phyloP scores from a whole-genome alignment of 2,888 invertebrate species.

The Rhopalosiphum nymphaeae region DNA sequence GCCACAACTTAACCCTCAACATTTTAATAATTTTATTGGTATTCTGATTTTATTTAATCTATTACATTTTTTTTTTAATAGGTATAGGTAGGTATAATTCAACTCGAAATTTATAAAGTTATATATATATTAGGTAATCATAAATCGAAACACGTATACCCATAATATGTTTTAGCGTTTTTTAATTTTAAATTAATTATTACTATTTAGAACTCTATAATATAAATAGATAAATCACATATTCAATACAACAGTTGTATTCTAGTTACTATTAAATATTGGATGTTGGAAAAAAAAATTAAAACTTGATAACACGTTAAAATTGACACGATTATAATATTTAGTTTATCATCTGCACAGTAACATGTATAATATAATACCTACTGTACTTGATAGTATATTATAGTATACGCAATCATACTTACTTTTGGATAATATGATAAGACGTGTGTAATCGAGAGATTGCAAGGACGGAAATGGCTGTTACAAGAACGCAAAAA shows the following conservation, averaged over 20 bases:
- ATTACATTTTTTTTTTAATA: neutral
- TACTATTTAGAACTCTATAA: neutral
- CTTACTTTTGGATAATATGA: neutral
- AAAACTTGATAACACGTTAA: neutral
- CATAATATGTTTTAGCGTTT: neutral
- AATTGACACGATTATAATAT: neutral
- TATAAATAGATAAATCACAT: neutral
- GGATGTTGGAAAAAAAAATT: neutral
- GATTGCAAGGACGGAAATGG: neutral
- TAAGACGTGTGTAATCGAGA: neutral
- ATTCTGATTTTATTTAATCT: neutral
- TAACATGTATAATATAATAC: neutral
- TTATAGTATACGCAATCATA: neutral
- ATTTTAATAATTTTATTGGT: neutral
- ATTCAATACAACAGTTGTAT: neutral
- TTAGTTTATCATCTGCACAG: neutral
- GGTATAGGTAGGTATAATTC: neutral
- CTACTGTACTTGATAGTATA: neutral
- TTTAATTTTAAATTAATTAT: neutral
- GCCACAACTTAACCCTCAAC: slow-evolving; percentile 48
- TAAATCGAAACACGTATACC: neutral
- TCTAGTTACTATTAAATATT: neutral
- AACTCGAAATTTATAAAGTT: neutral
- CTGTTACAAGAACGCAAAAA: neutral
- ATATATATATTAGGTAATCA: neutral